Evolutionary conservation across 2,797 vertebrate genomes (phyloP).

Genomic region (Potorous gilbertii): DNA sequence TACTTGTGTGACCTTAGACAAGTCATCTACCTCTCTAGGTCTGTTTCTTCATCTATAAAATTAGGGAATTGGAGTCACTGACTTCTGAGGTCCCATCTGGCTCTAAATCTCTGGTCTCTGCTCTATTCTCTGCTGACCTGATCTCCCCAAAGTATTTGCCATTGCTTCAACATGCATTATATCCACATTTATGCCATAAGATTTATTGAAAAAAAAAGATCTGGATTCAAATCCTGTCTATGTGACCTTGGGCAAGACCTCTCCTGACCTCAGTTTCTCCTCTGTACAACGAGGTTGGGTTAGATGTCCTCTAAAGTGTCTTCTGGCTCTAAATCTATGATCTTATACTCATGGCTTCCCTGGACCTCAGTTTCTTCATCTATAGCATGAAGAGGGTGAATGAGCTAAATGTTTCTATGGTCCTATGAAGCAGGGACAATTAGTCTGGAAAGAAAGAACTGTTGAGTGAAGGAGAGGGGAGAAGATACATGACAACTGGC

Average conservation of each 20-base stretch:
- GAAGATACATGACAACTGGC: background rate
- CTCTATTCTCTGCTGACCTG: background rate
- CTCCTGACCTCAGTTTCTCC: background rate
- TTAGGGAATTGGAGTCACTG: background rate
- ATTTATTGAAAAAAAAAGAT: background rate
- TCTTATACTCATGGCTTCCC: background rate
- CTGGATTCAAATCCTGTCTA: background rate
- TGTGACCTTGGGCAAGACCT: background rate
- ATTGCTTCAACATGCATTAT: background rate
- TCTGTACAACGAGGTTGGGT: background rate
- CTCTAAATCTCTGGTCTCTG: background rate
- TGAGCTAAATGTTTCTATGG: background rate
- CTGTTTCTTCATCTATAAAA: background rate
- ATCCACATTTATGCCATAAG: background rate
- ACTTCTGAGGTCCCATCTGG: background rate
- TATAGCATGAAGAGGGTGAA: background rate
- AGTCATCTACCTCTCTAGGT: background rate
- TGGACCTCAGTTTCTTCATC: background rate
- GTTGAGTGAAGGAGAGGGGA: background rate
- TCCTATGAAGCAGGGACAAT: background rate
- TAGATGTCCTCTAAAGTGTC: background rate
- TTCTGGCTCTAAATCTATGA: background rate
- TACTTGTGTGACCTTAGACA: constrained; percentile 28
- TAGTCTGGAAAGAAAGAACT: background rate
- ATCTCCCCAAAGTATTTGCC: background rate